Conservation (phyloP, 2,113 vertebrate genomes). For the Xyliphius kryptos region DNA sequence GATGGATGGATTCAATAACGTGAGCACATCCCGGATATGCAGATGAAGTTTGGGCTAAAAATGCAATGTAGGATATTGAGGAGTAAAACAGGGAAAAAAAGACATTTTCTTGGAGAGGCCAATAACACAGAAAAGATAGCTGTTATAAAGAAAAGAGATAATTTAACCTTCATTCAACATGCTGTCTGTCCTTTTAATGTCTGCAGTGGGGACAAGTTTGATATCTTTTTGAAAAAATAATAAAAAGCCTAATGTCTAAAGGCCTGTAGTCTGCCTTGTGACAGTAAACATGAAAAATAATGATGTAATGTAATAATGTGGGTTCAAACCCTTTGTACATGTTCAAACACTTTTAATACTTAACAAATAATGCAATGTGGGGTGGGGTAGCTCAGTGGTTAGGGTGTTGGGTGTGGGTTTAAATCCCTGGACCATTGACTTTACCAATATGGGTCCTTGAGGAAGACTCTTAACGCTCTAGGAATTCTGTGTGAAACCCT, state of each 20-base stretch:
- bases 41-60: constrained; percentile 8
- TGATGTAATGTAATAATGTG: not conserved
- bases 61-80: constrained; percentile 1
- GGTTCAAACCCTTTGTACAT: not conserved
- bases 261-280: no score
- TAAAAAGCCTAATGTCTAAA: no score
- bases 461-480: no score
- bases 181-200: no score
- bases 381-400: no score
- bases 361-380: not conserved
- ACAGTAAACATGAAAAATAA: not conserved
- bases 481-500: no score
- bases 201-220: no score
- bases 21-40: constrained; percentile 31
- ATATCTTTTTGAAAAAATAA: no score
- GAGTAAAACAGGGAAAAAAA: not conserved
- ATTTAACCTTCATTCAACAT: not conserved
- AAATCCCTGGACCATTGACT: no score
- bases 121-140: constrained; percentile 13
- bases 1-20: constrained; percentile 45
- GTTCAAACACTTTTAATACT: not conserved
- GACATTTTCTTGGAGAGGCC: not conserved
- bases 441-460: no score
- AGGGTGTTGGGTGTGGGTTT: no score
- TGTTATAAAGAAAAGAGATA: not conserved